A percentile compares a stretch with the other conserved stretches of the same genome.
Conservation (phyloP, 1,140 invertebrate genomes). For the Drosophila melanica region DNA sequence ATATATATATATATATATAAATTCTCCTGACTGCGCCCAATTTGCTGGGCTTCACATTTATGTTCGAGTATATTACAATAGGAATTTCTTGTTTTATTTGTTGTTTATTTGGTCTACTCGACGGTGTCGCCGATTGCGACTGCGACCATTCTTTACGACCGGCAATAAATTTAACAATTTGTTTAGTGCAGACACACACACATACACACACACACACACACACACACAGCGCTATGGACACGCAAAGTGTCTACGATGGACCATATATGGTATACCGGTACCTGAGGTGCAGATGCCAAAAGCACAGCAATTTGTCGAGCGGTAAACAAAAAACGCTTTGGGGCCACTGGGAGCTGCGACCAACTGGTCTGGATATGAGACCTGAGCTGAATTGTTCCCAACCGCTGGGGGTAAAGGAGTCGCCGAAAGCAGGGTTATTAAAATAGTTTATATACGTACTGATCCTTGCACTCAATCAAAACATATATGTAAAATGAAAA, state of each 20-base stretch:
- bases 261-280: slow-evolving; percentile 65
- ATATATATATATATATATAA: neutral
- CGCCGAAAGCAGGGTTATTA: slow-evolving; percentile 7
- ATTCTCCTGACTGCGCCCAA: neutral
- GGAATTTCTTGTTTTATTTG: slow-evolving; percentile 47
- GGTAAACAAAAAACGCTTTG: slow-evolving; percentile 68
- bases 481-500: too few species aligned
- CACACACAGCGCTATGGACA: slow-evolving; percentile 35
- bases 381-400: slow-evolving; percentile 23
- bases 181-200: slow-evolving; percentile 70
- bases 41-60: neutral
- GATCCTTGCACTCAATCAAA: too few species aligned
- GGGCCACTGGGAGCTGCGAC: slow-evolving; percentile 53
- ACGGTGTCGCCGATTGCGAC: slow-evolving; percentile 49
- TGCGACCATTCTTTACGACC: slow-evolving; percentile 78
- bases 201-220: slow-evolving; percentile 26
- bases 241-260: slow-evolving; percentile 71
- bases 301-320: slow-evolving; percentile 78
- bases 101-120: slow-evolving; percentile 27
- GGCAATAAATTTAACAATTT: slow-evolving; percentile 82
- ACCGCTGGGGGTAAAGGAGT: neutral
- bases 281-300: slow-evolving; percentile 74
- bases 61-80: slow-evolving; percentile 45
- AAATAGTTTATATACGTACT: neutral
- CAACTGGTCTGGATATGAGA: slow-evolving; percentile 39